A percentile compares a stretch with the other conserved stretches of the same genome.
Conservation (phyloP, 2,888 invertebrate genomes). For the Notodonta ziczac region DNA sequence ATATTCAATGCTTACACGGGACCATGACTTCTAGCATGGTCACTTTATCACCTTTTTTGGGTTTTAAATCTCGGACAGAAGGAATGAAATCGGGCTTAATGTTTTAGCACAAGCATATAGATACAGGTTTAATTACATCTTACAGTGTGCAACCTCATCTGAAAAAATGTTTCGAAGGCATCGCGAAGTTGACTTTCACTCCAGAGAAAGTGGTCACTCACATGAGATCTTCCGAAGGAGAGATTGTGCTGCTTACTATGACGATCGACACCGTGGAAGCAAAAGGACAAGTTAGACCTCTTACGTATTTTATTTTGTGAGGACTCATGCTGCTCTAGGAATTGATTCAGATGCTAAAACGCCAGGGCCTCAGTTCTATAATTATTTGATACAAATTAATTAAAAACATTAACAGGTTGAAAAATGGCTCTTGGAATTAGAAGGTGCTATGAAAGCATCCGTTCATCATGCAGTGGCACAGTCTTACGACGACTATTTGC, state of each 20-base stretch:
- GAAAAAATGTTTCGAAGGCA: slow-evolving; percentile 98
- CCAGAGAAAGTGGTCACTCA: slow-evolving; percentile 93
- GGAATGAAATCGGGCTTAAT: too few relatives aligned
- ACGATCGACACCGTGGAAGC: slow-evolving; percentile 93
- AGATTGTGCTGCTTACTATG: slow-evolving; percentile 90
- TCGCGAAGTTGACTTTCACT: slow-evolving; percentile 93
- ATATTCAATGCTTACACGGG: too few relatives aligned
- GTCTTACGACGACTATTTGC: slow-evolving; percentile 89
- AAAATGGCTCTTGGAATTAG: slow-evolving; percentile 96
- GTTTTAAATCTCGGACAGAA: too few relatives aligned
- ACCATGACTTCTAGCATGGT: too few relatives aligned
- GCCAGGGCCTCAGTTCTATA: too few relatives aligned
- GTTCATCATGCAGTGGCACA: slow-evolving; percentile 88
- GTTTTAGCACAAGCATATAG: background rate
- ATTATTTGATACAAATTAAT: too few relatives aligned
- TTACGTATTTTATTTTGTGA: background rate
- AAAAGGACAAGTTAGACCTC: slow-evolving; percentile 90
- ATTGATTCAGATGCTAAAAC: too few relatives aligned
- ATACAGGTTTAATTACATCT: background rate
- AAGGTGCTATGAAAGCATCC: slow-evolving; percentile 94
- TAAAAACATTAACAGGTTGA: slow-evolving; percentile 84
- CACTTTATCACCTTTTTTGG: too few relatives aligned
- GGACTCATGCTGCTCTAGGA: too few relatives aligned
- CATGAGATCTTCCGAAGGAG: slow-evolving; percentile 95
- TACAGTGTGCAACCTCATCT: slow-evolving; percentile 95